Conservation (phyloP, 2,888 invertebrate genomes). For the Melieria crassipennis region DNA sequence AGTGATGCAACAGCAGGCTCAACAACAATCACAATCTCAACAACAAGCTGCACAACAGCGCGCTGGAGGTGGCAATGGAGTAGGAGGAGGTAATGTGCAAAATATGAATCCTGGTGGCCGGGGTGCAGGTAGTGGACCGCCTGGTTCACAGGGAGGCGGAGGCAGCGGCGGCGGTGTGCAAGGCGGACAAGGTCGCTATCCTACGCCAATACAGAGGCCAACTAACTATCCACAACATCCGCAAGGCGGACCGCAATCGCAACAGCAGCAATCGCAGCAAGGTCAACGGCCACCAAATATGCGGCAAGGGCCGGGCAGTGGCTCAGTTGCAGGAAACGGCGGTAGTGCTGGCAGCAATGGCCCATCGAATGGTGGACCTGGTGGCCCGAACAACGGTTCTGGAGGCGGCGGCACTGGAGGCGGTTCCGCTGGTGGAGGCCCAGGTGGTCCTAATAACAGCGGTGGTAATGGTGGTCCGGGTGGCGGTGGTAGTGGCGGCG, state of each 20-base stretch:
- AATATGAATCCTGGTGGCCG: constrained; percentile 48
- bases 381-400: constrained; percentile 49
- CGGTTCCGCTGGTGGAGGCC: constrained; percentile 48
- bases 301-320: constrained; percentile 52
- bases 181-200: constrained; percentile 61
- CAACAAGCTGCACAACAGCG: constrained; percentile 42
- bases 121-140: constrained; percentile 44
- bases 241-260: constrained; percentile 51
- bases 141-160: constrained; percentile 40
- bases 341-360: constrained; percentile 37
- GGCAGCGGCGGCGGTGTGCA: constrained; percentile 54
- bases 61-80: constrained; percentile 42
- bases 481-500: constrained; percentile 33
- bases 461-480: constrained; percentile 47
- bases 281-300: constrained; percentile 54
- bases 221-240: constrained; percentile 65
- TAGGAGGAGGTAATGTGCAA: constrained; percentile 46
- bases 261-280: constrained; percentile 52
- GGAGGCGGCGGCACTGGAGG: constrained; percentile 40
- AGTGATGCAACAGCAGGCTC: constrained; percentile 66
- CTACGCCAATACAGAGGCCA: constrained; percentile 64
- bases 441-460: constrained; percentile 52
- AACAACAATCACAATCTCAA: constrained; percentile 45
- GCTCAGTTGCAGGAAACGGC: constrained; percentile 23
- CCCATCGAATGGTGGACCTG: constrained; percentile 47